Percentiles rank a stretch among this genome's conserved stretches.
Conservation (phyloP, 53 echinoderm and acorn worm genomes). For the Arbacia lixula region DNA sequence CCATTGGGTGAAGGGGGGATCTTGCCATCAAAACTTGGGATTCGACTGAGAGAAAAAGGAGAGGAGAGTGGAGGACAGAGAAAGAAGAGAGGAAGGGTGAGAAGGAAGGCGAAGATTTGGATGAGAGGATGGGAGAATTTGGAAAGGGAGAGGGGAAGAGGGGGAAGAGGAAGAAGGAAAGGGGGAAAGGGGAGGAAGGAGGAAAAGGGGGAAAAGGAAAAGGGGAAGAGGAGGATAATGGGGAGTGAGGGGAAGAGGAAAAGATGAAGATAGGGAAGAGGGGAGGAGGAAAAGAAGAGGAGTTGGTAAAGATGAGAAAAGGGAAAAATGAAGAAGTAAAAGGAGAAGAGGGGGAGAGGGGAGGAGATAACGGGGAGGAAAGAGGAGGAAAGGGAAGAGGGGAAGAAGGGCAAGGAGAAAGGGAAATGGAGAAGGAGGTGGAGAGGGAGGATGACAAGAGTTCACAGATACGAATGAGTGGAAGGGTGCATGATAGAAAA, state of each 20-base stretch:
- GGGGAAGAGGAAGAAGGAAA: conserved; percentile 61
- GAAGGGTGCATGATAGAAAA: too few species aligned
- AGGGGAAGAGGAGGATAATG: background rate
- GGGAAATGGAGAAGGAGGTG: conserved; percentile 6
- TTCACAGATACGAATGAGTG: too few species aligned
- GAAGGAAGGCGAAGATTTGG: background rate
- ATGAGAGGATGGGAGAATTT: background rate
- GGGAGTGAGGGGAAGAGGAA: too few species aligned
- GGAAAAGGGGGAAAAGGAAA: background rate
- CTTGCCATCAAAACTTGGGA: conserved; percentile 91
- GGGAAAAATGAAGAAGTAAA: conserved; percentile 11
- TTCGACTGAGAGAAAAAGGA: conserved; percentile 69
- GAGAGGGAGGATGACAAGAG: too few species aligned
- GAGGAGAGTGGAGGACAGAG: background rate
- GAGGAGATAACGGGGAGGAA: conserved; percentile 42
- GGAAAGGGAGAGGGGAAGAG: conserved; percentile 52
- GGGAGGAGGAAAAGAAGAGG: too few species aligned
- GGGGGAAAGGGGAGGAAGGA: conserved; percentile 22
- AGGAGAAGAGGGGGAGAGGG: conserved; percentile 67
- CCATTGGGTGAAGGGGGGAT: conserved; percentile 81
- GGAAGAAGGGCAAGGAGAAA: background rate
- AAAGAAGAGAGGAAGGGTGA: background rate
- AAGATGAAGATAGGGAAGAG: too few species aligned
- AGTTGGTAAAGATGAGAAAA: background rate
- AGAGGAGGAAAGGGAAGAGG: background rate